Evolutionary conservation across 30 jellyfish, hydroid and myxozoan genomes (phyloP), one percentile per base, ranked within the genome.

Genomic region (Morbakka virulenta): DNA sequence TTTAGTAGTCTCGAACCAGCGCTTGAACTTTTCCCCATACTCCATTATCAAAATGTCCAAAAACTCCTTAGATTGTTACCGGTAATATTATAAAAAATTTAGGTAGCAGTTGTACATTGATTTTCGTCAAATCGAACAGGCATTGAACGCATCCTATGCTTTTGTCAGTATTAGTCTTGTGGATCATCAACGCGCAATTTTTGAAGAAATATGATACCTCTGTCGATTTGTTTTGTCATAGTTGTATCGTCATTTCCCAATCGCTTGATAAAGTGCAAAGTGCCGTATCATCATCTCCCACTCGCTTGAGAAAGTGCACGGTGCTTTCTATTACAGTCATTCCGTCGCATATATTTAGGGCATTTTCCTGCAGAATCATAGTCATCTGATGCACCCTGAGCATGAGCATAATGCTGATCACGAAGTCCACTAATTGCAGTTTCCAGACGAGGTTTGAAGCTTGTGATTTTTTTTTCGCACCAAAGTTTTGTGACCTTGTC

Each of bases 361-460:
- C 87, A 32, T 26, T 35, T 2, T 78, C 87, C 28, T 75, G 79
- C 28, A 75, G 67, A 41, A 79, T 79, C 30, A 51, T 71, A 4
- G 87, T 75, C 79, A 75, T 52, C 12, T 4, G 79, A 32, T 81
- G 29, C 31, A 31, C 53, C 20, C 47, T 81, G 11, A 2, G 17
- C 86, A 81, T 30, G 29, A 81, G 57, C 77, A 81, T 49, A 2
- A 68, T 27, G 63, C 52, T 11, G 4, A 57, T 32, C 47, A 62
- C 27, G 36, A 81, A 81, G 25, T 81, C 85, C 11, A 34, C 69
- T 20, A 85, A 69, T 34, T 21, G 36, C 26, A 81, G 32, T 36
- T 69, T 62, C 2, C 29, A 21, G 2, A 20, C 32, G 3, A 81
- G 62, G 52, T 47, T 27, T 33, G 47, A 24, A 36, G 90, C 90